Evolutionary conservation across 2,888 invertebrate genomes (phyloP).

Genomic region (Didymodactylos carnosus): DNA sequence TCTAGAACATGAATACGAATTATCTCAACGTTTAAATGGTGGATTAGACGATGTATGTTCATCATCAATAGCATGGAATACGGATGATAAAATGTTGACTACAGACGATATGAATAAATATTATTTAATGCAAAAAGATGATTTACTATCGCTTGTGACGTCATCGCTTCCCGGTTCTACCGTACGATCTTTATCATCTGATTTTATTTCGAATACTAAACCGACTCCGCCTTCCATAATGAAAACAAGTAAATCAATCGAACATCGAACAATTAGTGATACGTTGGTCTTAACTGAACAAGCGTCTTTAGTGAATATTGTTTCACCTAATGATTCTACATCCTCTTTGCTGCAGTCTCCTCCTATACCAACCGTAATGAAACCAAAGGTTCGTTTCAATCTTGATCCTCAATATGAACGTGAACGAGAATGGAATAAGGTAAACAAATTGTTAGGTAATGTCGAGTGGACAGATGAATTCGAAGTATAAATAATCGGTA

Average conservation of each 20-base stretch:
- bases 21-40: background rate
- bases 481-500: constrained; percentile 11
- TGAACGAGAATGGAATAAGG: constrained; percentile 14
- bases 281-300: no score
- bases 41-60: background rate
- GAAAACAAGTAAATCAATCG: background rate
- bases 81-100: background rate
- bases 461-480: constrained; percentile 14
- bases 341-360: no score
- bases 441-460: constrained; percentile 12
- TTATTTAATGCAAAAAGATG: background rate
- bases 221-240: background rate
- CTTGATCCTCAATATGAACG: constrained; percentile 11
- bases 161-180: no score
- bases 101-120: no score
- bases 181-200: no score
- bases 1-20: background rate
- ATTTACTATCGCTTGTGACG: background rate
- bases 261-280: background rate
- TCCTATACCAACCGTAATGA: background rate
- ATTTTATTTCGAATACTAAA: no score
- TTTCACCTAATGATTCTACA: no score
- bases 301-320: background rate
- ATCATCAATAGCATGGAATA: background rate
- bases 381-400: constrained; percentile 4